Evolutionary conservation across 2,888 invertebrate species (phyloP), one percentile per base, ranked within the genome.

Genomic region (Buathra laborator): DNA sequence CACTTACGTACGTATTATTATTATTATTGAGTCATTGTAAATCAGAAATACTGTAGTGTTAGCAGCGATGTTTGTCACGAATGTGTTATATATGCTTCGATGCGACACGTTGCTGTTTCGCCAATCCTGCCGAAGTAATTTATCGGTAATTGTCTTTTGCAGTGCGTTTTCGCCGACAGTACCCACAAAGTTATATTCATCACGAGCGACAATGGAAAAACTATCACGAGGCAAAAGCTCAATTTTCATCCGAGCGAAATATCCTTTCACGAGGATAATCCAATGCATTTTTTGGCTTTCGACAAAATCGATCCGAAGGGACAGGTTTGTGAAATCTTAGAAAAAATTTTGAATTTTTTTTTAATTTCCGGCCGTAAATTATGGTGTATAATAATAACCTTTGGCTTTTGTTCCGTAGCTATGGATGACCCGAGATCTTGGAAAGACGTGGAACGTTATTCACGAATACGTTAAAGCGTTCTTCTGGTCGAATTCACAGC

Each of bases 131-230:
- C 66, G 76, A 76, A 76, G 66, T 76, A 66, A 76, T 76, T 76
- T 43, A 64, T 37, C n/a, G 51, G 32, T 76, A 76, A 76, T 68
- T 71, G 9, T 68, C 85, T 88, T 80, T 95, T 95, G 66, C 94
- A 98, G 98, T 97, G 97, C 93, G 96, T 98, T 0, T 98, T 98
- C 93, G 96, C 97, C 74, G 98, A 98, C 93, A 95, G 96, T 1
- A 94, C 95, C 53, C 96, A 98, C 92, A 97, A 97, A 90, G 95
- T 96, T 87, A 94, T 98, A 44, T 98, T 96, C 92, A 96, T 97
- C 78, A 98, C 98, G 0, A 95, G 94, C 62, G 96, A 98, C 93
- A 96, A 96, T 94, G 97, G 97, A 0, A 94, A 94, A 59, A 96
- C 94, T n/a, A 96, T 98, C 86, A 94, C 94, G 53, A 94, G 95